A percentile compares a stretch with the other conserved stretches of the same genome.
These are phyloP conservation scores for Pammene aurita DNA, from an alignment of 2,888 invertebrate genomes.

Conservation along the genomic window DNA sequence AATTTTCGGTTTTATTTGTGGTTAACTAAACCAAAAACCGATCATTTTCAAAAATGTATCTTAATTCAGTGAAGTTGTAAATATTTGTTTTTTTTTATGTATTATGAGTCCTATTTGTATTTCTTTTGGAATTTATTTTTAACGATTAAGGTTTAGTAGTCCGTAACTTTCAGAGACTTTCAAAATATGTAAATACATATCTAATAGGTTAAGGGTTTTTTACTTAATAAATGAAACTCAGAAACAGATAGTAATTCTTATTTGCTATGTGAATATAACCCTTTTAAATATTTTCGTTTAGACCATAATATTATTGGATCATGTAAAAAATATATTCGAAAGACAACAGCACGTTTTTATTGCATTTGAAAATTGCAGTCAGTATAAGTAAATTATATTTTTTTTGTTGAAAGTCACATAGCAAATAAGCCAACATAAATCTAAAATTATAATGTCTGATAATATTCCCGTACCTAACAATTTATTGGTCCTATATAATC, in stretches of 20 bases:
- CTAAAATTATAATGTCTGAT: constrained; percentile 29
- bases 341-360: background rate
- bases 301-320: background rate
- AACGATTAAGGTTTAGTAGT: constrained; percentile 75
- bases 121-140: constrained; percentile 75
- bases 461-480: constrained; percentile 37
- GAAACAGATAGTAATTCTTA: constrained; percentile 23
- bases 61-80: constrained; percentile 76
- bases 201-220: constrained; percentile 76
- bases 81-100: constrained; percentile 69
- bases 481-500: constrained; percentile 62
- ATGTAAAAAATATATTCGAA: background rate
- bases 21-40: constrained; percentile 23
- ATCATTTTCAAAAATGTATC: constrained; percentile 47
- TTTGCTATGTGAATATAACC: constrained; percentile 24
- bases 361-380: background rate
- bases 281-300: background rate
- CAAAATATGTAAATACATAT: constrained; percentile 82
- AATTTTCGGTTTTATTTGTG: constrained; percentile 10
- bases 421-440: constrained; percentile 23
- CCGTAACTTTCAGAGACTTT: constrained; percentile 77
- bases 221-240: constrained; percentile 44
- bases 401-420: constrained; percentile 16
- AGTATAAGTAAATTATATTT: background rate
- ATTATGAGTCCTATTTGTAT: constrained; percentile 50